phyloP scores from a whole-genome alignment of 1,140 invertebrate genomes.

The Drosophila jambulina region DNA sequence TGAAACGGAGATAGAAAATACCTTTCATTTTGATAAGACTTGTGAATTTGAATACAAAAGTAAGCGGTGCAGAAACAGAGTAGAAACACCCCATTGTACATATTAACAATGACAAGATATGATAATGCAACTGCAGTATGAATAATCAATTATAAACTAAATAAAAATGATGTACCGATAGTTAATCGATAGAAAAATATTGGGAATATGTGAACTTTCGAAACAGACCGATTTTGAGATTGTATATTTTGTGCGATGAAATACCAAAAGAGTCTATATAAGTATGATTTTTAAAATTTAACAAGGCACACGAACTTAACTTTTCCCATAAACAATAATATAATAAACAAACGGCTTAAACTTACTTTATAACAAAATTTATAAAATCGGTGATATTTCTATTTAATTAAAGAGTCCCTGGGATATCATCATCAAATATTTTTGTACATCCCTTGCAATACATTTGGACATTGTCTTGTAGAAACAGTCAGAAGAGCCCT shows the following conservation, averaged over 20 bases:
- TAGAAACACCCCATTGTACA: too few species aligned
- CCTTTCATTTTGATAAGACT: too few species aligned
- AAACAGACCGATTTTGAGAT: too few species aligned
- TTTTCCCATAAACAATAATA: not conserved
- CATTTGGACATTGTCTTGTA: not conserved
- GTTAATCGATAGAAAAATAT: not conserved
- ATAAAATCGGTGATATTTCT: not conserved
- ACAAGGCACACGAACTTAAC: not conserved
- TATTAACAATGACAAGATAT: too few species aligned
- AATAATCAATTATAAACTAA: not conserved
- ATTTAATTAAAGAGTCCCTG: not conserved
- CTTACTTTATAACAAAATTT: not conserved
- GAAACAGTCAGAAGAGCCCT: not conserved
- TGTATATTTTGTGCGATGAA: too few species aligned
- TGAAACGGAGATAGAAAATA: too few species aligned
- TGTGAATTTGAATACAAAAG: too few species aligned
- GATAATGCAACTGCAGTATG: not conserved
- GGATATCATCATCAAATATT: not conserved
- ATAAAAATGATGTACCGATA: not conserved
- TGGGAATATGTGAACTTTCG: not conserved
- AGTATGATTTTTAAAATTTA: not conserved
- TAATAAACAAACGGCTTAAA: not conserved
- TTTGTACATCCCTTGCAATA: not conserved
- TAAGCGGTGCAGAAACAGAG: too few species aligned
- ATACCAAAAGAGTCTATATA: too few species aligned